Evolutionary conservation across 2,797 vertebrate genomes (phyloP), one percentile per base, ranked within the genome.

Genomic region (Pelobates cultripes): DNA sequence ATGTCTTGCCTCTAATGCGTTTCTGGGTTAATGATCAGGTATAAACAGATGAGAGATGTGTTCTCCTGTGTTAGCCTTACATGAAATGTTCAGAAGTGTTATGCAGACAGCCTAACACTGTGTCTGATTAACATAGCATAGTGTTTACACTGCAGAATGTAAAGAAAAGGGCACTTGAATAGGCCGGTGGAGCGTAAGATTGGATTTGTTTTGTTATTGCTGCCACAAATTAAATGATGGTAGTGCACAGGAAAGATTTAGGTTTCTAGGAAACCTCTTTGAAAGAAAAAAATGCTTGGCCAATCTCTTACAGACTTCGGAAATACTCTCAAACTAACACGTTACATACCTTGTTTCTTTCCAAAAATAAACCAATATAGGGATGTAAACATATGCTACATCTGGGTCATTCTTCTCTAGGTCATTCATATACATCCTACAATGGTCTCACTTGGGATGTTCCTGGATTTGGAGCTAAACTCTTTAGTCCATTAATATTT

Each of bases 1-100:
- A 51, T 76, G 15, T 70, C 82, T 79, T 75, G 77, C 82, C 71
- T 75, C 79, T 64, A 75, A 69, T 83, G 81, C 70, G 40, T 83
- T 75, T 78, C 76, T 83, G 72, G 77, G 72, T 79, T 70, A 69
- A 70, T 74, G 55, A 44, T 75, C 61, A 64, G 61, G 61, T 75
- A 75, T 64, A 75, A 79, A 70, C 51, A 70, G 70, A 71, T 74
- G 44, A 75, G 69, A 78, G 53, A 66, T 63, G 71, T 75, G 81
- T 79, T 83, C 77, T 79, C 42, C 72, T 79, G 67, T 79, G 66
- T 77, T 40, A 10, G 41, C 17, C 57, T 79, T 75, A 60, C 51
- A 78, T 78, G 57, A 64, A 75, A 75, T 75, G 64, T 78, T 83
- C 72, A 70, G 41, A 53, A 57, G 43, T 70, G 28, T 14, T 70